Evolutionary conservation across 1,140 invertebrate genomes (phyloP), one percentile per base, ranked within the genome.

Genomic region (Calephelis virginiensis): DNA sequence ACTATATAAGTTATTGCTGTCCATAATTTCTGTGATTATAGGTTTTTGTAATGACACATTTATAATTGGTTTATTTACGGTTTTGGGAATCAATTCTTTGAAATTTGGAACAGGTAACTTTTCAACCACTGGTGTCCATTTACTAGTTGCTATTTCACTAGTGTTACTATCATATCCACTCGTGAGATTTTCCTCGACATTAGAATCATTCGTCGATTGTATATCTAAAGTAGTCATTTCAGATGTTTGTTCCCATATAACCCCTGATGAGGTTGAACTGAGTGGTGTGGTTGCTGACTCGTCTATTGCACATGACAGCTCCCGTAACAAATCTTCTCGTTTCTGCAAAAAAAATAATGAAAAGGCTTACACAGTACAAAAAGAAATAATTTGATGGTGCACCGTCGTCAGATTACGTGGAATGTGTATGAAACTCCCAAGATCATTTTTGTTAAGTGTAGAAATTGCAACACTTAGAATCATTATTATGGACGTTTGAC

Each of bases 251-350:
- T 80, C 59, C 71, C 80, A 82, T 2, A 70, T 63, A 14, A 69
- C 71, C 43, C 61, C 78, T 12, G 80, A 78, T 64, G 78, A 66
- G 50, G 69, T 66, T 49, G 60, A 47, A 59, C 56, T 64, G 11
- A 68, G 61, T 45, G 66, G 45, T 37, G 70, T 59, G 49, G 71
- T 70, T n/a, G 61, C 63, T 56, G 69, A 68, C 28, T 80, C 86
- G 67, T 90, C 84, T 64, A 90, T 87, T 37, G 70, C 63, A 68
- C 91, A 92, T 7, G 89, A 90, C 40, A 92, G 72, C 60, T 91
- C 83, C 70, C 75, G 80, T 28, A 92, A 69, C 46, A 92, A 77
- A 17, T 90, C 86, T 77, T 91, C 86, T 6, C 86, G 88, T 88
- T 90, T 89, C 91, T 92, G 84, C 60, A 78, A 76, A 13, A 67